phyloP scores from a whole-genome alignment of 2,113 vertebrate species.

The Mugil cephalus region DNA sequence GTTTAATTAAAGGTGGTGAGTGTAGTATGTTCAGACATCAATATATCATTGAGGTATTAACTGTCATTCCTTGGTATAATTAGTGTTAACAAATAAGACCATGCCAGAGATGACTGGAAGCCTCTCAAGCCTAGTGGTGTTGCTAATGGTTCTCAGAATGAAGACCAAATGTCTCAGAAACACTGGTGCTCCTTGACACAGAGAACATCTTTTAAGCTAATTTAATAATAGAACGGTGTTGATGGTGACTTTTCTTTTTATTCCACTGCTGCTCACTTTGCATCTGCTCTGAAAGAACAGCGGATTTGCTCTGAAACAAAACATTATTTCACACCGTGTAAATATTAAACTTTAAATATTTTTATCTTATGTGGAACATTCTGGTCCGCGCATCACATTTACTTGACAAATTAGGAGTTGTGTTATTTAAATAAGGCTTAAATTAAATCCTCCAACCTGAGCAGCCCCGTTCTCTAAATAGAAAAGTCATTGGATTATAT shows the following conservation, averaged over 20 bases:
- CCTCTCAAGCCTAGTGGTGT: slow-evolving; percentile 25
- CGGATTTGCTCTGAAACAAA: neutral
- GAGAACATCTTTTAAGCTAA: neutral
- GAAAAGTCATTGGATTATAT: no score
- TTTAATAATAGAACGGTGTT: slow-evolving; percentile 6
- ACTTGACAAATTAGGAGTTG: no score
- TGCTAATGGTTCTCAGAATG: slow-evolving; percentile 48
- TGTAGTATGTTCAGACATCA: slow-evolving; percentile 32
- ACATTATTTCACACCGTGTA: neutral
- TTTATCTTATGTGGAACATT: neutral
- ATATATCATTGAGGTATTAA: slow-evolving; percentile 39
- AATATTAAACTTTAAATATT: neutral
- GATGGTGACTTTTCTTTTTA: neutral
- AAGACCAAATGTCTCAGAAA: slow-evolving; percentile 38
- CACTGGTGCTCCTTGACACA: slow-evolving; percentile 16
- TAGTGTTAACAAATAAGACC: slow-evolving; percentile 52
- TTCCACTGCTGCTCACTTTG: neutral
- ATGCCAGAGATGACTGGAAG: slow-evolving; percentile 31
- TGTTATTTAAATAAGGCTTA: no score
- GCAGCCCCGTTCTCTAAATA: no score
- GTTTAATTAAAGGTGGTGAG: slow-evolving; percentile 30
- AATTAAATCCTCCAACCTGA: no score
- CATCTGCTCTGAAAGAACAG: neutral
- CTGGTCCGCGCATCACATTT: neutral
- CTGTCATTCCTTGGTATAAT: slow-evolving; percentile 54